Evolutionary conservation across 2,113 vertebrate species (phyloP), one percentile per base, ranked within the genome.

Genomic region (Tachysurus vachellii): DNA sequence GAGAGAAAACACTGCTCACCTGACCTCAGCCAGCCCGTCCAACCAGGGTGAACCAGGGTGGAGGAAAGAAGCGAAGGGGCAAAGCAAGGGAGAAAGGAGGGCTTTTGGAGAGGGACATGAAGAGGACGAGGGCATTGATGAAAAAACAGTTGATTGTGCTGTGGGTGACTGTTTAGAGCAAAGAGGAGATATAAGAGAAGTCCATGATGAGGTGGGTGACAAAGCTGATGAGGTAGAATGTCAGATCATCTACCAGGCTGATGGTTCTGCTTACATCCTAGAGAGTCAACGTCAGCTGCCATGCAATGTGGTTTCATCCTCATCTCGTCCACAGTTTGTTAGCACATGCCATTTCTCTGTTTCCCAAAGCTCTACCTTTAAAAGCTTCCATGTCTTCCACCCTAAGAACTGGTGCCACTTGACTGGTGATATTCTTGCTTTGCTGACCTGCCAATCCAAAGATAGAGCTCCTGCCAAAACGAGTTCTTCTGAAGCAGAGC

Each of bases 401-500:
- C 96, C 95, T 95, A 96, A 96, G 95, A 95, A 95, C 95, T 96
- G 96, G 95, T 95, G 96, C 96, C 96, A 96, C 93, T 95, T 96
- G 93, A 96, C 97, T 94, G 96, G 96, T 85, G 96, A 97, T 50
- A 95, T 96, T 93, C 96, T 95, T 94, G 96, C 96, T 95, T 96
- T 96, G 96, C 96, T 96, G 94, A 96, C 96, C 93, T 95, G 95
- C 89, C 96, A 97, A 96, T 96, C 97, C 96, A 97, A 97, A 97
- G 97, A 97, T 96, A 96, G 96, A 94, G 94, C 97, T 94, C 70
- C 82, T 82, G 62, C 87, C 81, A 57, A 64, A 79, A 77, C 86
- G 31, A 82, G 28, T 64, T 82, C 64, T 79, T 96, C 96, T 95
- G 96, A 95, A 93, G 96, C 96, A 91, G 95, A 95, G 93, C 95